Percentiles rank a stretch among this genome's conserved stretches.
Conservation (phyloP, 2,113 vertebrate genomes). For the Ochotona princeps region DNA sequence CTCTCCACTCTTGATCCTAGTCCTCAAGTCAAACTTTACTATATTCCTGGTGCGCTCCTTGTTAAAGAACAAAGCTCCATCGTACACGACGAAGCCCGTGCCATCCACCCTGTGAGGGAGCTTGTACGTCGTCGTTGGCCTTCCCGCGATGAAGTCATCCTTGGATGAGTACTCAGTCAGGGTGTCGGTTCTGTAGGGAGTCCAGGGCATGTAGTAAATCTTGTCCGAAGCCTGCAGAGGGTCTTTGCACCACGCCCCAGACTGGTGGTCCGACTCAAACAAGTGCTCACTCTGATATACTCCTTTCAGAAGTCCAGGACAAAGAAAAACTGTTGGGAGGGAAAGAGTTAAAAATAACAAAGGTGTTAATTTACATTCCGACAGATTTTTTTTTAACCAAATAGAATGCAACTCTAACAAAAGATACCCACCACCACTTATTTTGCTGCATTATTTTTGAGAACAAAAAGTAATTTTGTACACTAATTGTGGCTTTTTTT, state of each 20-base stretch:
- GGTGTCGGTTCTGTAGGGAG: conserved; percentile 96
- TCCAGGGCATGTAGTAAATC: conserved; percentile 99
- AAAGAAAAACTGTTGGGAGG: conserved; percentile 96
- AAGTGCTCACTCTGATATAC: conserved; percentile 99
- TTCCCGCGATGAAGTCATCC: conserved; percentile 97
- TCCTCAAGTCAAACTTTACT: conserved; percentile 97
- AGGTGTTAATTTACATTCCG: background rate
- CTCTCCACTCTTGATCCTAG: conserved; percentile 98
- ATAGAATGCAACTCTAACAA: conserved; percentile 57
- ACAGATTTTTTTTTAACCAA: conserved; percentile 59
- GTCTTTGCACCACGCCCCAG: conserved; percentile 99
- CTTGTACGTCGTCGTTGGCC: conserved; percentile 98
- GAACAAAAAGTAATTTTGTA: conserved; percentile 61
- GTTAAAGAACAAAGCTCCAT: conserved; percentile 98
- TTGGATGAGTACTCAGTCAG: conserved; percentile 98
- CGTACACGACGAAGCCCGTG: conserved; percentile 98
- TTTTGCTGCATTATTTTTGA: conserved; percentile 12
- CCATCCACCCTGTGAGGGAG: conserved; percentile 97
- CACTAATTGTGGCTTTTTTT: conserved; percentile 29
- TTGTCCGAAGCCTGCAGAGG: conserved; percentile 98
- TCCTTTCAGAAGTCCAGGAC: conserved; percentile 96
- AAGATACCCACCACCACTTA: conserved; percentile 69
- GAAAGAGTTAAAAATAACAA: conserved; percentile 85
- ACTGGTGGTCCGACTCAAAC: conserved; percentile 99
- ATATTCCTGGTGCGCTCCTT: conserved; percentile 99